Evolutionary conservation across 1,140 invertebrate species (phyloP).

Genomic region (Ceratosolen solmsi): DNA sequence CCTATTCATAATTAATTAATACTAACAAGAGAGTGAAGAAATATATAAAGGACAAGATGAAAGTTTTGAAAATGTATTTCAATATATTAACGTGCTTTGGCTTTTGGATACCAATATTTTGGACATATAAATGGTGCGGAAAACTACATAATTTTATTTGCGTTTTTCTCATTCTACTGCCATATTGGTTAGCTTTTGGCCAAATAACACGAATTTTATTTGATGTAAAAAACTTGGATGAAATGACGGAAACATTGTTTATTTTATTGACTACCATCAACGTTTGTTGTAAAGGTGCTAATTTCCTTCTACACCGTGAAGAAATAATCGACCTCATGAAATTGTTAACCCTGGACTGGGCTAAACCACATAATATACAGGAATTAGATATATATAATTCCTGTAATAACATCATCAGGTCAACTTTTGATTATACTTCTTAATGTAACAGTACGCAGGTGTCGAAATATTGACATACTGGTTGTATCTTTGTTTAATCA

Average conservation of each 20-base stretch:
- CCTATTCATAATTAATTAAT: too few relatives aligned
- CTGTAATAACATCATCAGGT: too few relatives aligned
- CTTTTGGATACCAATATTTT: neutral
- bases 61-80: neutral
- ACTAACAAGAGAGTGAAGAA: too few relatives aligned
- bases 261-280: neutral
- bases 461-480: too few relatives aligned
- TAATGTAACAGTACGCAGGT: too few relatives aligned
- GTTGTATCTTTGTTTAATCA: too few relatives aligned
- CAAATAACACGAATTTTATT: neutral
- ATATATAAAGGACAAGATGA: neutral
- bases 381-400: neutral
- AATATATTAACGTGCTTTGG: neutral
- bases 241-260: neutral
- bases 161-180: neutral
- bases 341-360: neutral
- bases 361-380: neutral
- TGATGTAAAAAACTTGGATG: neutral
- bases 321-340: neutral
- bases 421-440: too few relatives aligned
- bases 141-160: neutral
- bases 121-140: neutral
- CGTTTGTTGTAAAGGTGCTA: neutral
- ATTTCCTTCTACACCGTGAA: neutral
- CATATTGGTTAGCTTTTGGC: neutral